Evolutionary conservation across 2,113 vertebrate species (phyloP), one percentile per base, ranked within the genome.

Genomic region (Neopipo cinnamomea): DNA sequence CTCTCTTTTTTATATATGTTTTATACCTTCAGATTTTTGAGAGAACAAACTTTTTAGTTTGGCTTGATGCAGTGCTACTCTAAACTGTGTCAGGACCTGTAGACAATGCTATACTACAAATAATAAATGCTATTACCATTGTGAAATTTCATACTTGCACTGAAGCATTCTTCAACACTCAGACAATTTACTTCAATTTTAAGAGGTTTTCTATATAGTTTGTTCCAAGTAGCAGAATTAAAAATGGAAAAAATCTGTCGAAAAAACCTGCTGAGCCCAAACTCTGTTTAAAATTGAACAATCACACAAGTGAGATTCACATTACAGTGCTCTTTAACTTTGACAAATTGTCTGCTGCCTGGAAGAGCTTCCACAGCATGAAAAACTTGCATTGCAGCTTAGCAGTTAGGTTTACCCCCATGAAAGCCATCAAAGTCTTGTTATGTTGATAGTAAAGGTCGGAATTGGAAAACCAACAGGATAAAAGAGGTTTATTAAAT

Each of bases 401-500:
- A 88, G 37, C 71, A 85, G 58, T 79, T 91, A 91, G 71, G 44
- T 67, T 93, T 90, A 79, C 14, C 66, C 12, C 21, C 37, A 50
- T 11, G 42, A 14, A 74, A 71, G 55, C 67, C 42, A 82, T 93
- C 70, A 52, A 76, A 80, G 33, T 91, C 90, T 75, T 72, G 67
- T 88, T 95, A 50, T 28, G 62, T 52, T 58, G 77, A 18, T 87
- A 96, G 27, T 23, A 59, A 91, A 68, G 86, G 66, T 56, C 85
- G 94, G 58, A 91, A 95, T 8, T 84, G 58, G 23, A 77, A 95
- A 96, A 87, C 41, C 87, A 95, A 75, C 18, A 77, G 47, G 75
- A 84, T 62, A 74, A 78, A 72, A 86, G n/a, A 59, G 0, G 2
- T 58, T 89, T 91, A 80, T 92, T 94, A 88, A 95, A 86, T 74